Conservation (phyloP, 2,113 vertebrate species). For the Callithrix jacchus region DNA sequence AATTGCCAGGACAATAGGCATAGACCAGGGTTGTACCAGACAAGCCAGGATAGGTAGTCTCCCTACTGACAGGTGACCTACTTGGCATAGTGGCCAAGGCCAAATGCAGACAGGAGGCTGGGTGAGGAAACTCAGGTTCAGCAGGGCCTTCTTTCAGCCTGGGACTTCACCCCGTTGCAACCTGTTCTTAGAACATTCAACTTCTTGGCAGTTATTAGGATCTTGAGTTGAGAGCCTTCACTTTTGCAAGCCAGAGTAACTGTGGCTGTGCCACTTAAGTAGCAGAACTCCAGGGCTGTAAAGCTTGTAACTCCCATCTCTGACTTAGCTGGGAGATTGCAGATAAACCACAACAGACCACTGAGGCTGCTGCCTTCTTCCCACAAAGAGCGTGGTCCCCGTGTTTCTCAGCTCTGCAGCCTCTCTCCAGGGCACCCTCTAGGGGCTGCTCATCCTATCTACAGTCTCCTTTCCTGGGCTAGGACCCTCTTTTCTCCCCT, state of each 20-base stretch:
- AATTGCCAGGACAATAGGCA: accelerated
- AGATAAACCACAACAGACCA: no score
- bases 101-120: neutral
- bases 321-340: neutral
- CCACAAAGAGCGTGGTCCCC: neutral
- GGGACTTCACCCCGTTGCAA: neutral
- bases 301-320: neutral
- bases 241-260: neutral
- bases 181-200: neutral
- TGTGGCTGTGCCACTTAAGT: neutral
- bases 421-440: neutral
- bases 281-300: neutral
- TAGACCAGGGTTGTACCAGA: neutral
- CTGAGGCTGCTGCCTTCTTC: neutral
- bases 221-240: neutral
- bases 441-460: neutral
- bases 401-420: accelerated
- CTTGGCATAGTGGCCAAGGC: neutral
- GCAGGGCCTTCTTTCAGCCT: neutral
- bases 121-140: neutral
- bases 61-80: neutral
- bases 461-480: no score
- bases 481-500: neutral
- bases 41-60: neutral
- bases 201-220: neutral